Base-by-base conservation (phyloP, 2,797 vertebrate species). In the Urophycis tenuis region DNA sequence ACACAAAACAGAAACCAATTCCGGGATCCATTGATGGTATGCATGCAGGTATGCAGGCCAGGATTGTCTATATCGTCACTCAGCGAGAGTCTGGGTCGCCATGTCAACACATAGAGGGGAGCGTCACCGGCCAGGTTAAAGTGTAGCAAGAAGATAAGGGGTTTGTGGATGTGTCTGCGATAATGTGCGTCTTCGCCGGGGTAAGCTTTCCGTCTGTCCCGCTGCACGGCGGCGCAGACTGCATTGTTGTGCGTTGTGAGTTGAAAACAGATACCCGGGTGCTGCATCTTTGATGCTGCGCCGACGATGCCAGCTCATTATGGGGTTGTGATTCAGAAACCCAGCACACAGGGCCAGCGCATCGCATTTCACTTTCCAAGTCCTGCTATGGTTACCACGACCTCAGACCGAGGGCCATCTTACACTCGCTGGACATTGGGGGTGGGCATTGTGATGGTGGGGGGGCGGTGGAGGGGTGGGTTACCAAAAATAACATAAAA, bases 351-450 rank as follows among this genome's bases (percentile, higher is more conserved):
- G 87, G 78, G 81, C 85, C 83, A 75, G 78, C 81, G 88, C 89
- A 88, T 93, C 92, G 19, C 87, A 91, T 94, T 94, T 94, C 93
- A 94, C 92, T 93, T 94, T 94, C 92, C 92, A 92, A 92, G 86
- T 89, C 84, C 89, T 91, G 89, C 92, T 94, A 93, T 91, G 90
- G 92, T 93, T 93, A 94, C 93, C 87, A 82, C 85, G 82, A 87
- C 91, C 91, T 92, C 91, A 90, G 90, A 91, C 91, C 81, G 89
- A 87, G 89, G 87, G 92, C 89, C 89, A 91, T 81, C 82, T 91
- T 92, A 93, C 89, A 92, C 86, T 86, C 77, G 25, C 0, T 41
- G 64, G 35, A 60, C 60, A 9, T 10, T 71, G 31, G 70, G 31
- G 31, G 30, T 17, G 31, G 14, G 10, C 70, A 7, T 29, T 12